Base-by-base conservation (phyloP, 2,888 invertebrate species). In the Phania funesta region DNA sequence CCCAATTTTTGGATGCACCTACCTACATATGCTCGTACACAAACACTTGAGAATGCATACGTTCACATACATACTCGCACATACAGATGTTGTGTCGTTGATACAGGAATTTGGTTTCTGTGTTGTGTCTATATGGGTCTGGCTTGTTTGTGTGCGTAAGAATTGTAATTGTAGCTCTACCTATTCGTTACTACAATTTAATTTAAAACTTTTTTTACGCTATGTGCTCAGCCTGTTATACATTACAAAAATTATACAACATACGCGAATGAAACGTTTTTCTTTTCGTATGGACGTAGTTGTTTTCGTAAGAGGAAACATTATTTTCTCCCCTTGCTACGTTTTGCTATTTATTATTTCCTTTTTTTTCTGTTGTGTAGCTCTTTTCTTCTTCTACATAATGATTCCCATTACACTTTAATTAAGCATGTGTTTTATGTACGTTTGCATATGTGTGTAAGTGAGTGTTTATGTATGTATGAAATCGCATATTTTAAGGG, bases 111-210 rank as follows among this genome's bases (percentile, higher is more conserved):
- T 44, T 44, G 35, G 58, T 29, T 67, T 48, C 22, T n/a, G 48
- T 46, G 46, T 7, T 60, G 46, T 60, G 3, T 6, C 41, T 7
- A 18, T 44, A 16, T 44, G 41, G 18, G 32, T 32, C 1, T 24
- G 41, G 44, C 52, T 8, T 41, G 60, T 56, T 16, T 65, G 54
- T 50, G 16, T 16, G 6, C 38, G 22, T 2, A 32, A 35, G 26
- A 68, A 44, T 20, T 54, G 24, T 29, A 54, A 77, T 64, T 77
- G 54, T 48, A 62, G 29, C 38, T 64, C 52, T 56, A 56, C 38
- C 62, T 48, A 54, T 54, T 81, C 67, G 67, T 77, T 77, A 73
- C 62, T 50, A 81, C 67, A 77, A 81, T 81, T 81, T 74, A 67
- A 81, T 81, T 77, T 74, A 68, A 81, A 77, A 81, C 35, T 46